These are phyloP conservation scores for Drosophila eohydei DNA, from an alignment of 2,888 invertebrate genomes.

Conservation along the genomic window DNA sequence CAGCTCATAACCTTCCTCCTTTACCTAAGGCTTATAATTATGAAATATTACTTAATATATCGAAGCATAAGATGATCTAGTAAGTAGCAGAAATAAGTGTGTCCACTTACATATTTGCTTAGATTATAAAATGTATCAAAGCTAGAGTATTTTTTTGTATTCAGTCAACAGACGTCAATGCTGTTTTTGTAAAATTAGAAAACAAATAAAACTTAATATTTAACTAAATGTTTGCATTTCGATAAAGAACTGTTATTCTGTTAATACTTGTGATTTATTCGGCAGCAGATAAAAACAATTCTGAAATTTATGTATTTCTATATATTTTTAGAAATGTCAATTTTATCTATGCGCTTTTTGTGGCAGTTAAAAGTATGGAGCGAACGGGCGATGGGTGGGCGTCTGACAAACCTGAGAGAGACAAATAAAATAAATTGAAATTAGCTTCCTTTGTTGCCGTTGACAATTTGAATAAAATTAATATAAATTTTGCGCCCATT, in stretches of 20 bases:
- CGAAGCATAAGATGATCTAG: not conserved
- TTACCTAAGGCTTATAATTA: not conserved
- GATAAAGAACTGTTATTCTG: conserved; percentile 21
- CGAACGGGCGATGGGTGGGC: not conserved
- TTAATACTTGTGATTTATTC: conserved; percentile 54
- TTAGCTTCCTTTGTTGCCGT: conserved; percentile 76
- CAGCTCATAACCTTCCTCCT: not conserved
- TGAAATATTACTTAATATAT: not conserved
- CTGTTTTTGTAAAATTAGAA: not conserved
- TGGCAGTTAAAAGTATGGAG: conserved; percentile 5
- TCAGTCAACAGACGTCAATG: no score
- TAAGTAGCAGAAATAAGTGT: no score
- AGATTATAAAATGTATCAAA: no score
- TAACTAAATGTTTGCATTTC: conserved; percentile 5
- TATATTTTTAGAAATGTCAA: conserved; percentile 51
- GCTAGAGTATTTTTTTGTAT: no score
- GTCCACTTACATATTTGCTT: no score
- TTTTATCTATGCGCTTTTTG: conserved; percentile 58
- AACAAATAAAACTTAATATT: conserved; percentile 1
- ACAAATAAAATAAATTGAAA: conserved; percentile 75
- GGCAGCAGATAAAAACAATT: conserved; percentile 40
- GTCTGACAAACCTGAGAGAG: conserved; percentile 49
- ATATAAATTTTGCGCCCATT: conserved; percentile 79
- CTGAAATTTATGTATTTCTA: conserved; percentile 35
- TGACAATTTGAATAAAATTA: conserved; percentile 84